phyloP scores from a whole-genome alignment of 2,113 vertebrate species.

The Mobula hypostoma region DNA sequence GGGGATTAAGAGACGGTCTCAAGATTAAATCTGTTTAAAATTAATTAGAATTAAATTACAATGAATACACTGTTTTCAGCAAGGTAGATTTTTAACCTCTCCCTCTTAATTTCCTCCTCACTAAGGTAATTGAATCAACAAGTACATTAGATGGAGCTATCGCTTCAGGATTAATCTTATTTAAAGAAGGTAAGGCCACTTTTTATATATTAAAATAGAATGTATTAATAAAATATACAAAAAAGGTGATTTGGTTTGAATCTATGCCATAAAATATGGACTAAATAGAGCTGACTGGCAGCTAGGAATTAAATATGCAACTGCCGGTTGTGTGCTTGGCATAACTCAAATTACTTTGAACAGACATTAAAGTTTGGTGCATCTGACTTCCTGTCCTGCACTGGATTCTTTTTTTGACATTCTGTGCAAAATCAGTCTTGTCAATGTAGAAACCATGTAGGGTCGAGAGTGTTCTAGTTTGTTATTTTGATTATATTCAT shows the following conservation, averaged over 20 bases:
- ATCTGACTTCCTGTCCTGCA: too few relatives aligned
- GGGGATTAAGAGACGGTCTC: neutral
- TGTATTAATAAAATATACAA: too few relatives aligned
- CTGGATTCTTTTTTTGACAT: too few relatives aligned
- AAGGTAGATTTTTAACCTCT: too few relatives aligned
- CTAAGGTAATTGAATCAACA: conserved; percentile 66
- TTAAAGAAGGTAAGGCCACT: conserved; percentile 61
- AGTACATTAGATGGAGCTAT: conserved; percentile 74
- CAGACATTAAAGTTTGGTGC: too few relatives aligned
- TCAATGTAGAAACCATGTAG: too few relatives aligned
- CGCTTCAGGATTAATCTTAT: conserved; percentile 60
- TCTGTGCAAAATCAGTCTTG: too few relatives aligned
- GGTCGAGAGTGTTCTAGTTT: too few relatives aligned
- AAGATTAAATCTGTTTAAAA: neutral
- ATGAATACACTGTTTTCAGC: conserved; percentile 38
- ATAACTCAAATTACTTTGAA: too few relatives aligned
- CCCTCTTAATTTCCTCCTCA: neutral
- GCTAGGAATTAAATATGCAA: too few relatives aligned
- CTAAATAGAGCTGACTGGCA: too few relatives aligned
- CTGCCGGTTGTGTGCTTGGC: too few relatives aligned
- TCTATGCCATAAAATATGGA: neutral
- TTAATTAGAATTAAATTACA: conserved; percentile 30
- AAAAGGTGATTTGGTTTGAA: neutral
- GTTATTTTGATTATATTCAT: neutral
- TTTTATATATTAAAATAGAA: neutral